A percentile compares a stretch with the other conserved stretches of the same genome.
Conservation (phyloP, 2,797 vertebrate species). For the Gastrophryne carolinensis region DNA sequence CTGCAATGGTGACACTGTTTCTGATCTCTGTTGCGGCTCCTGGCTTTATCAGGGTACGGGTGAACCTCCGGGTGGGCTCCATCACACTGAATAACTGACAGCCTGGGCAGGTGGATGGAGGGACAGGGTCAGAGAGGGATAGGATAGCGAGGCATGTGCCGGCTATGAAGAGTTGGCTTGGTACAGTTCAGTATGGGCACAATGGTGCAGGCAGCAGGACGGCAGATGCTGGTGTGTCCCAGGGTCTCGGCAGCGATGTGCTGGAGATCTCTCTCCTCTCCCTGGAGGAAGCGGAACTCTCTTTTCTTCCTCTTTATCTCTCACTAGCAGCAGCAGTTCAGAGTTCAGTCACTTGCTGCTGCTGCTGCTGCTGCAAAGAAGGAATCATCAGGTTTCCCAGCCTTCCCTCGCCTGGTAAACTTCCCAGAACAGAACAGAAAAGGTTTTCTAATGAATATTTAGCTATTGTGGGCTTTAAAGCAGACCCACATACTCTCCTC, state of each 20-base stretch:
- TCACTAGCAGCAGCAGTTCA: background rate
- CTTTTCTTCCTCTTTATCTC: slow-evolving; percentile 19
- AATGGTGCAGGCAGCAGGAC: background rate
- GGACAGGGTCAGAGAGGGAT: background rate
- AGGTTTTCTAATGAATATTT: too few relatives aligned
- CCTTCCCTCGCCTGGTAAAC: background rate
- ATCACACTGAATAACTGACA: slow-evolving; percentile 70
- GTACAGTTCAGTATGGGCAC: background rate
- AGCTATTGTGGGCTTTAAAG: too few relatives aligned
- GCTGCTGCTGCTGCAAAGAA: background rate
- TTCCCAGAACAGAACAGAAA: background rate
- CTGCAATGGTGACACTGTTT: slow-evolving; percentile 79
- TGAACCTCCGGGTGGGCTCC: slow-evolving; percentile 89
- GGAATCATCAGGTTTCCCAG: background rate
- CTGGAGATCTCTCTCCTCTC: background rate
- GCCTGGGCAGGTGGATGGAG: background rate
- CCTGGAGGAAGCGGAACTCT: slow-evolving; percentile 39
- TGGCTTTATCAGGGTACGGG: slow-evolving; percentile 90
- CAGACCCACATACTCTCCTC: too few relatives aligned
- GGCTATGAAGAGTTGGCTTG: background rate
- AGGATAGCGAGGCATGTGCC: background rate
- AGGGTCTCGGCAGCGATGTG: too few relatives aligned
- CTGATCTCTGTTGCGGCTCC: slow-evolving; percentile 86
- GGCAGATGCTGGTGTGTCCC: too few relatives aligned
- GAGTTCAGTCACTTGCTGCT: background rate